These are phyloP conservation scores for Tretioscincus oriximinensis DNA, from an alignment of 2,113 vertebrate genomes.

Conservation along the genomic window DNA sequence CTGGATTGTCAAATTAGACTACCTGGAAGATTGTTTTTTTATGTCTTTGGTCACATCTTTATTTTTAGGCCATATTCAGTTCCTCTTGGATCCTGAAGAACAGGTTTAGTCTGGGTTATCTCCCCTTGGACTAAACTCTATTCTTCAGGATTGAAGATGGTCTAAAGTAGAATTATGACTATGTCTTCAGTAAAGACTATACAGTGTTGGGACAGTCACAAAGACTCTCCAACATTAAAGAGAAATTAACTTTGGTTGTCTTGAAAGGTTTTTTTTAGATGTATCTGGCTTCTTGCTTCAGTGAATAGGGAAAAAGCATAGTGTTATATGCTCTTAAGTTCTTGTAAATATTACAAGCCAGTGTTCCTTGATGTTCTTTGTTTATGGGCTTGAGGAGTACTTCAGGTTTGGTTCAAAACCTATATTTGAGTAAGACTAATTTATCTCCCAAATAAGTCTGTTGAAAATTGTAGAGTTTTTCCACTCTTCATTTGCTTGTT, in stretches of 20 bases:
- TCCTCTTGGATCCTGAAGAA: no score
- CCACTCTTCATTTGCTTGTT: no score
- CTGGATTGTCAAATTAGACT: neutral
- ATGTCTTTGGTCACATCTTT: no score
- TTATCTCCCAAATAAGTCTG: neutral
- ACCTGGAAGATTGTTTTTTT: no score
- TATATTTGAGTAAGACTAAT: accelerated
- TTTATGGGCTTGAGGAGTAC: neutral
- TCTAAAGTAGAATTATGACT: neutral
- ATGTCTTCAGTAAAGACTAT: neutral
- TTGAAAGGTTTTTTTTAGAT: neutral
- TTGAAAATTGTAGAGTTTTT: neutral
- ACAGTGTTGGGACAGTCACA: neutral
- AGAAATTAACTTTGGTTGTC: neutral
- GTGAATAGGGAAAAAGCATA: neutral
- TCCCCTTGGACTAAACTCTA: no score
- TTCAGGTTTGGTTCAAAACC: neutral
- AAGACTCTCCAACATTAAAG: neutral
- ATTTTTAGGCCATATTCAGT: no score
- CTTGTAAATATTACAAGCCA: neutral
- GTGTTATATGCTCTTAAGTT: neutral
- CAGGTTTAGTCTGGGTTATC: no score
- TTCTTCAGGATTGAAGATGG: no score
- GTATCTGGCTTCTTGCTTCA: no score
- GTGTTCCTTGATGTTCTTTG: neutral